Percentiles rank a stretch among this genome's conserved stretches.
Evolutionary conservation across 2,888 invertebrate species (phyloP).

Genomic region (Parnassius glacialis): DNA sequence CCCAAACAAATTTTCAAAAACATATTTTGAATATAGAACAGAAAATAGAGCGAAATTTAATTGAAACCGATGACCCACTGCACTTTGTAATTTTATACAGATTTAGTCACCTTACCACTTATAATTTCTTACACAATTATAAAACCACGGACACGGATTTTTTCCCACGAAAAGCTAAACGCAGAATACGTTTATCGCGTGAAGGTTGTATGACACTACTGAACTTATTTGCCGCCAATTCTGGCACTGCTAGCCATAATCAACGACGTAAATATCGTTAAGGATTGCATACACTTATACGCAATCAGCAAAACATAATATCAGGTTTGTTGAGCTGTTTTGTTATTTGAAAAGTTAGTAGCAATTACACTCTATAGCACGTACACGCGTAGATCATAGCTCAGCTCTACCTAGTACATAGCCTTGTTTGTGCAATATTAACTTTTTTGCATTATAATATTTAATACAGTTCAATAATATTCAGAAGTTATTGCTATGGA

Average conservation of each 20-base stretch:
- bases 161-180: background rate
- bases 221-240: constrained; percentile 22
- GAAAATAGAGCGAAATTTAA: constrained; percentile 1
- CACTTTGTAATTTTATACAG: constrained; percentile 3
- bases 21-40: constrained; percentile 6
- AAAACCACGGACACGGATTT: background rate
- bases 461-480: too few species aligned
- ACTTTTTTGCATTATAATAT: too few species aligned
- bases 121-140: constrained; percentile 2
- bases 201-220: constrained; percentile 19
- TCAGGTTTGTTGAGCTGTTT: too few species aligned
- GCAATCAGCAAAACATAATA: background rate
- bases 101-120: background rate
- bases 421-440: too few species aligned
- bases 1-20: constrained; percentile 6
- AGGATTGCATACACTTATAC: constrained; percentile 4
- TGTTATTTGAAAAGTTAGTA: too few species aligned
- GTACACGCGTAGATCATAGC: too few species aligned
- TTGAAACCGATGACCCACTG: background rate
- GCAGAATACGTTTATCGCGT: constrained; percentile 2
- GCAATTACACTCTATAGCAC: too few species aligned
- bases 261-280: constrained; percentile 2
- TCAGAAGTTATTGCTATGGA: too few species aligned
- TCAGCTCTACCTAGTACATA: too few species aligned
- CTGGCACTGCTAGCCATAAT: constrained; percentile 7